Evolutionary conservation across 1,140 invertebrate genomes (phyloP).

Genomic region (Elymnias hypermnestra): DNA sequence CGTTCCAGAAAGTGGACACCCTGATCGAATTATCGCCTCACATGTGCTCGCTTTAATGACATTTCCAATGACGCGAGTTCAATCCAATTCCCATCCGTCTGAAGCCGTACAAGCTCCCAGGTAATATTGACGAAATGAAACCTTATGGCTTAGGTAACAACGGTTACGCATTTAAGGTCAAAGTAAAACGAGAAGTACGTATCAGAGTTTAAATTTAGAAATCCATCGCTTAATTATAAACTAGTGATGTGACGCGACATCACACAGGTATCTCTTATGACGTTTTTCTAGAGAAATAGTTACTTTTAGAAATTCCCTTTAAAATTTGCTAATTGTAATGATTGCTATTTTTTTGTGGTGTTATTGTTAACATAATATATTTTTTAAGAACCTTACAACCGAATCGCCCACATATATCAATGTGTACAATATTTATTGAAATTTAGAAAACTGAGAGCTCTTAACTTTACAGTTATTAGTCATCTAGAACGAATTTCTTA

Average conservation of each 20-base stretch:
- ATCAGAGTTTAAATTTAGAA: conserved; percentile 9
- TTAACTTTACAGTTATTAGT: too few relatives aligned
- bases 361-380: too few relatives aligned
- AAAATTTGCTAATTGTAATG: too few relatives aligned
- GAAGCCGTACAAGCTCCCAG: conserved; percentile 52
- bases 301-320: too few relatives aligned
- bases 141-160: conserved; percentile 37
- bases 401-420: too few relatives aligned
- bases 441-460: too few relatives aligned
- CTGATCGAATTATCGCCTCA: conserved; percentile 11
- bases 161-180: conserved; percentile 8
- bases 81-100: conserved; percentile 53
- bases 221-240: neutral
- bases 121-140: conserved; percentile 38
- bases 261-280: too few relatives aligned
- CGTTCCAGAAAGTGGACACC: neutral
- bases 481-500: too few relatives aligned
- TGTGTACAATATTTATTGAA: too few relatives aligned
- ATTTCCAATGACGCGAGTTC: conserved; percentile 53
- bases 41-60: conserved; percentile 41
- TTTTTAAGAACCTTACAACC: too few relatives aligned
- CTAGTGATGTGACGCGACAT: neutral
- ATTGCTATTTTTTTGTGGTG: too few relatives aligned
- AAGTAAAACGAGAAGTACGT: conserved; percentile 6
- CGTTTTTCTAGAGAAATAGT: too few relatives aligned